phyloP scores from a whole-genome alignment of 2,797 vertebrate genomes.

The Carcharodon carcharias region DNA sequence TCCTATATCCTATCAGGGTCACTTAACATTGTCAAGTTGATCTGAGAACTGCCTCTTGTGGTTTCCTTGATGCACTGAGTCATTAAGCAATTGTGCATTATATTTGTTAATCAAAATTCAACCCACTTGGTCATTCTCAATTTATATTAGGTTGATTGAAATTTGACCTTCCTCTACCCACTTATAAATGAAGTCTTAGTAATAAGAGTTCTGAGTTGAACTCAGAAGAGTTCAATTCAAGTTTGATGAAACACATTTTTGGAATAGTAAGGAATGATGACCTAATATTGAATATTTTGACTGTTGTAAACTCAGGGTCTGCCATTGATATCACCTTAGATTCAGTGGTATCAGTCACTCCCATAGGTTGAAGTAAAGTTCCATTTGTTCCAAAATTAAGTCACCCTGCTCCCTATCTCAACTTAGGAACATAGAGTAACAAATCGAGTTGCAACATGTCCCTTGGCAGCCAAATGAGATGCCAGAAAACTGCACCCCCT shows the following conservation, averaged over 20 bases:
- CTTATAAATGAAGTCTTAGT: neutral
- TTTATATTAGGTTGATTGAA: neutral
- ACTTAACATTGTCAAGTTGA: neutral
- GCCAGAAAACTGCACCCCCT: neutral
- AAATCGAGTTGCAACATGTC: neutral
- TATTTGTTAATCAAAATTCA: neutral
- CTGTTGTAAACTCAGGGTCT: neutral
- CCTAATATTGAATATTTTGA: neutral
- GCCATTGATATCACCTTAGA: neutral
- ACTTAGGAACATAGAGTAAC: neutral
- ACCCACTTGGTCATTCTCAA: neutral
- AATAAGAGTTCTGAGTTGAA: no score
- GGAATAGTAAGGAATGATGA: neutral
- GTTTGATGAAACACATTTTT: neutral
- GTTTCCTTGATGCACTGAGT: neutral
- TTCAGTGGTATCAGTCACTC: neutral
- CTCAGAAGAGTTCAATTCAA: neutral
- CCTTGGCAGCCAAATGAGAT: neutral
- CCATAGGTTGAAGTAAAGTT: neutral
- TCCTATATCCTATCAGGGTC: neutral
- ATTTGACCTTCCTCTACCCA: neutral
- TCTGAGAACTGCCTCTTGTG: neutral
- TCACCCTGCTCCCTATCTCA: neutral
- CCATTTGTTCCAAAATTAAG: neutral
- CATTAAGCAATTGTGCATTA: neutral